Evolutionary conservation across 2,113 vertebrate genomes (phyloP), one percentile per base, ranked within the genome.

Genomic region (Brachyistius frenatus): DNA sequence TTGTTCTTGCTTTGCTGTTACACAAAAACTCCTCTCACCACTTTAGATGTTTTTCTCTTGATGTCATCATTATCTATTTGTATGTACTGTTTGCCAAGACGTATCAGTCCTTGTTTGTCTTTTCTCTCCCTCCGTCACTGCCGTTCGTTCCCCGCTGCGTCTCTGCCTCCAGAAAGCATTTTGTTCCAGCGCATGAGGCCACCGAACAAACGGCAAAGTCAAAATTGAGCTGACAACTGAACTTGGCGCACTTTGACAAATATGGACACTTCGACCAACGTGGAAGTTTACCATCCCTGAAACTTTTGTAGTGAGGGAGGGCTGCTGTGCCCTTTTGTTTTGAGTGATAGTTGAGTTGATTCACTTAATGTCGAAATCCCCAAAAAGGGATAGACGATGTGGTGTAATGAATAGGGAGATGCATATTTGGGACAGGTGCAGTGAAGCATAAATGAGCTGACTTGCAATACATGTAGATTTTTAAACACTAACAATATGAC

Each of bases 341-440:
- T 86, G 82, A 90, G 64, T 86, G 78, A 84, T 66, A 60, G 73
- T n/a, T 75, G 47, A 47, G 39, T 67, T 85, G 49, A 88, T 89
- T 83, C 33, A 81, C 33, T 83, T 79, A 80, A 87, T 84, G 37
- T 61, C 15, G 39, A 81, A 66, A 63, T 65, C 13, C 15, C 47
- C 44, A 31, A 23, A 65, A 67, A 56, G 53, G 52, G 39, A 37
- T 16, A 13, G 54, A 72, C 31, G 66, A 8, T 32, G 63, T 56
- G 56, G 11, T n/a, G 57, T 81, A 76, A 81, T 81, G 72, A 76
- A 60, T 14, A 55, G 55, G 33, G 41, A 50, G 23, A 54, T 58
- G 66, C 33, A 57, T 37, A 37, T 73, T 78, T 76, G 37, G 56
- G 52, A 55, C 54, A 10, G 36, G 15, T 55, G 47, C 71, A 62